Conservation (phyloP, 2,113 vertebrate genomes). For the Calypte anna region DNA sequence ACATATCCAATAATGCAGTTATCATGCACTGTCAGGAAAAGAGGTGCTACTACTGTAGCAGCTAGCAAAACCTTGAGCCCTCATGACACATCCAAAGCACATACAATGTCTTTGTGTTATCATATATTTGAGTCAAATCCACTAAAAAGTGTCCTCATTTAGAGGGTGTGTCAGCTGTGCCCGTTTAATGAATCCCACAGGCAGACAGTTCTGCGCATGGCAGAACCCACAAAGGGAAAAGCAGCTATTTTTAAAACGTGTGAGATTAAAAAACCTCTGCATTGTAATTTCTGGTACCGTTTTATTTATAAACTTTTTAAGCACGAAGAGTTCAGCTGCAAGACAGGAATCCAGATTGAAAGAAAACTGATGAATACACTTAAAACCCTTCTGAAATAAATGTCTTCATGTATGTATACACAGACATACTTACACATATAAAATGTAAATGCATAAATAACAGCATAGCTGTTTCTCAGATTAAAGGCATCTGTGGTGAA, state of each 20-base stretch:
- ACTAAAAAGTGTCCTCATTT: not conserved
- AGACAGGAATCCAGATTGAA: not conserved
- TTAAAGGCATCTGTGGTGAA: constrained; percentile 29
- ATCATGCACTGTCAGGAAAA: constrained; percentile 4
- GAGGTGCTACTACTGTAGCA: not conserved
- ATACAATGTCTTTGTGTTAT: not conserved
- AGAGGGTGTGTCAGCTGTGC: not conserved
- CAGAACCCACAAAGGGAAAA: constrained; percentile 12
- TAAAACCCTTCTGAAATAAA: not conserved
- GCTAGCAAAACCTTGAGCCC: not conserved
- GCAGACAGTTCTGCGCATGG: not conserved
- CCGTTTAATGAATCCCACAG: not conserved
- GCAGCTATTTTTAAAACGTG: constrained; percentile 6
- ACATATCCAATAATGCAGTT: constrained; percentile 34
- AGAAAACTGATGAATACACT: not conserved
- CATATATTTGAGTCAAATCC: not conserved
- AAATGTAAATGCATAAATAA: not conserved
- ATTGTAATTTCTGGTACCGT: not conserved
- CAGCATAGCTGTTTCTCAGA: not conserved
- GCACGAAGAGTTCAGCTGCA: not conserved
- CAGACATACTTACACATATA: not conserved
- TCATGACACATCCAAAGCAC: not conserved
- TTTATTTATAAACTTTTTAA: not conserved
- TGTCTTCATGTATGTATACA: not conserved
- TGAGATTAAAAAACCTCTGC: not conserved